These are phyloP conservation scores for Mesoligia furuncula DNA, from an alignment of 2,888 invertebrate genomes.

Conservation along the genomic window DNA sequence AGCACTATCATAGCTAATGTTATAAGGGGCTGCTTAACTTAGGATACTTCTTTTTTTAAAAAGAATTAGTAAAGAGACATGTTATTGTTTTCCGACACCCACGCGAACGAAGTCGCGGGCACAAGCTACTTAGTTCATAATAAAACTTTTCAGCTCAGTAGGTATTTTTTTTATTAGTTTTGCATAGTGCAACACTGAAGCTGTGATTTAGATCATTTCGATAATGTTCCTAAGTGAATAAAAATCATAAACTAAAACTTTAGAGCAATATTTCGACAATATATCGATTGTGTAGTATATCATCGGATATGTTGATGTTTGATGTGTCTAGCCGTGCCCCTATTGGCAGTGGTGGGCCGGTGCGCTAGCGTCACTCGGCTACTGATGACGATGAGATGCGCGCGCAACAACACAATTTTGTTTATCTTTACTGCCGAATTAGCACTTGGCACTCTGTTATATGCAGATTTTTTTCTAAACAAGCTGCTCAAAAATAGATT, in stretches of 20 bases:
- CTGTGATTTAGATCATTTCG: conserved; percentile 7
- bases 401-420: conserved; percentile 29
- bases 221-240: conserved; percentile 6
- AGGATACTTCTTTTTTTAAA: not conserved
- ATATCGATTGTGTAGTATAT: conserved; percentile 25
- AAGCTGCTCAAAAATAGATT: conserved; percentile 8
- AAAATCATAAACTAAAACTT: not conserved
- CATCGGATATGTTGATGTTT: conserved; percentile 36
- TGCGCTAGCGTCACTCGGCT: conserved; percentile 48
- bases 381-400: conserved; percentile 11
- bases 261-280: conserved; percentile 23
- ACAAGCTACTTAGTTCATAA: not conserved
- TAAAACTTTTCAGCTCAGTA: not conserved
- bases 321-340: conserved; percentile 49
- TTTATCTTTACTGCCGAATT: conserved; percentile 43
- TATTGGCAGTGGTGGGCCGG: conserved; percentile 44
- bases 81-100: too few species aligned
- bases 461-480: conserved; percentile 8
- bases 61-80: not conserved
- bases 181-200: not conserved
- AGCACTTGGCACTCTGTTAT: conserved; percentile 24
- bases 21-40: not conserved
- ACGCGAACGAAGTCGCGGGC: not conserved
- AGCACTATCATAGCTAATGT: too few species aligned
- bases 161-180: not conserved